Percentiles rank a stretch among this genome's conserved stretches.
Evolutionary conservation across 1,140 invertebrate genomes (phyloP).

Genomic region (Aphelenchoides avenae): DNA sequence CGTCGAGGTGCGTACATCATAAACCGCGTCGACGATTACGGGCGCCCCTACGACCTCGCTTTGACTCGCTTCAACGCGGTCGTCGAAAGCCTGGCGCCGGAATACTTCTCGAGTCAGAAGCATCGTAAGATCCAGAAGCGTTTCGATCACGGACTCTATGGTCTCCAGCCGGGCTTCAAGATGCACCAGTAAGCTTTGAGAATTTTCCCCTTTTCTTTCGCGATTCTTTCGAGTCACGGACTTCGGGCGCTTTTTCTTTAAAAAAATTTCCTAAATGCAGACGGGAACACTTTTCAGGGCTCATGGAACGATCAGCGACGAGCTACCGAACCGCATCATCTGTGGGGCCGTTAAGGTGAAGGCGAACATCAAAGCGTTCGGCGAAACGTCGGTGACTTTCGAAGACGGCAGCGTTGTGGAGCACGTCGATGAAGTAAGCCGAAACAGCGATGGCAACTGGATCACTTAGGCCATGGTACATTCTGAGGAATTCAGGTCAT

Average conservation of each 20-base stretch:
- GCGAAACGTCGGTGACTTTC: conserved; percentile 59
- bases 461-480: too few relatives aligned
- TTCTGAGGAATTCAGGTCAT: conserved; percentile 38
- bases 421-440: conserved; percentile 53
- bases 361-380: conserved; percentile 57
- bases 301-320: conserved; percentile 61
- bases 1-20: conserved; percentile 62
- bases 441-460: too few relatives aligned
- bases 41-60: conserved; percentile 8
- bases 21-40: conserved; percentile 45
- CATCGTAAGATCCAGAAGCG: conserved; percentile 38
- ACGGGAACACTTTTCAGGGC: too few relatives aligned
- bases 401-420: conserved; percentile 55
- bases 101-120: background rate
- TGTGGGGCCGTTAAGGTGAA: conserved; percentile 59
- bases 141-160: conserved; percentile 63
- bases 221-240: too few relatives aligned
- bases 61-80: conserved; percentile 7
- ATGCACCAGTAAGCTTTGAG: conserved; percentile 5
- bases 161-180: conserved; percentile 60
- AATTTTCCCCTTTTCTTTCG: too few relatives aligned
- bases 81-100: conserved; percentile 2
- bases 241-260: too few relatives aligned
- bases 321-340: conserved; percentile 59
- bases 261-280: too few relatives aligned